Evolutionary conservation across 2,888 invertebrate genomes (phyloP), one percentile per base, ranked within the genome.

Genomic region (Melipona bicolor): DNA sequence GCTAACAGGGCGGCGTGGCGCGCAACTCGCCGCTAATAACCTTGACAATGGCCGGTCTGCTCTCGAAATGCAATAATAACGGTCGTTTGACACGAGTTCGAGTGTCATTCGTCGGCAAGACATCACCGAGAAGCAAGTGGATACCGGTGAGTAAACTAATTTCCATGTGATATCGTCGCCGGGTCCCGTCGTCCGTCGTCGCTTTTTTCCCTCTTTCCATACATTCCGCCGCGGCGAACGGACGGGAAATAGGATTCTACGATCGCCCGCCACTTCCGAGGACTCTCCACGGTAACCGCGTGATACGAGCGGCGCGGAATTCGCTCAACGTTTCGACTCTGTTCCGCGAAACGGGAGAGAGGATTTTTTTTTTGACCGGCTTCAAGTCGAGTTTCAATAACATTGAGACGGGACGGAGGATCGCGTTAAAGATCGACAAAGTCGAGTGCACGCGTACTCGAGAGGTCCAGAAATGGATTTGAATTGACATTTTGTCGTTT

Each of bases 61-160:
- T 65, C 79, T 82, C 70, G 77, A 87, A 87, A 84, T 79, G 77
- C 79, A 83, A 85, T 85, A 76, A 87, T 89, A 89, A 89, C 89
- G 81, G 87, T 79, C 87, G 72, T 77, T 82, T 65, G 52, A 65
- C 70, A 43, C 54, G n/a, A 56, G 32, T 11, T 69, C 54, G 52
- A 54, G 73, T 76, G 84, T 83, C 88, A 86, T 86, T 88, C 83
- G 77, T 79, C 76, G 71, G 32, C 56, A 36, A 82, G 78, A 78
- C 77, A 68, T 81, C 88, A 71, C 17, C 72, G 79, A 73, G 78
- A 67, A 79, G 71, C 85, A 81, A 81, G 73, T 77, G 70, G 78
- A 36, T 27, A 24, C 54, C 52, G 86, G 88, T 87, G 85, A 89
- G 89, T 81, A 72, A 62, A 67, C 77, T 79, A 54, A 77, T 82